A percentile compares a stretch with the other conserved stretches of the same genome.
phyloP scores from a whole-genome alignment of 2,113 vertebrate species.

The Amia ocellicauda region DNA sequence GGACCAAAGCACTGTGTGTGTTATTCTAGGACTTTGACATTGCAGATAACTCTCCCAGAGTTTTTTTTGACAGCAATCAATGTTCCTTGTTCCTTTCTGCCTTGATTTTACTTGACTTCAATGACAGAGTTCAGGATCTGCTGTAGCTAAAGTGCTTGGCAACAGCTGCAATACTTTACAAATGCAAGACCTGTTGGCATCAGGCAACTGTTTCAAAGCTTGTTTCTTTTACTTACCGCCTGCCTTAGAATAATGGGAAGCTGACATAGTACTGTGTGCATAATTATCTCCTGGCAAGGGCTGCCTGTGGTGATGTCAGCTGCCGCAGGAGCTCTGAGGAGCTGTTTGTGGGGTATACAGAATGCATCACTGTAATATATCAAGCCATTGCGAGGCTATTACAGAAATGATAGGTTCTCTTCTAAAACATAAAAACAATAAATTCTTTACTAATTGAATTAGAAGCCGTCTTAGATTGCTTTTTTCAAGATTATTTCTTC shows the following conservation, averaged over 20 bases:
- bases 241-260: neutral
- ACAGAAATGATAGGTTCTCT: neutral
- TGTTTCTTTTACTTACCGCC: neutral
- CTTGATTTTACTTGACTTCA: neutral
- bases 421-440: neutral
- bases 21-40: too few species aligned
- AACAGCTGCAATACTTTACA: neutral
- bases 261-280: neutral
- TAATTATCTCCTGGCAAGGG: neutral
- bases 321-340: neutral
- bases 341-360: neutral
- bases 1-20: too few species aligned
- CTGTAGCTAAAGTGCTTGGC: neutral
- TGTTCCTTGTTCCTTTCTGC: neutral
- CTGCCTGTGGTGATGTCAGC: neutral
- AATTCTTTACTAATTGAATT: constrained; percentile 7
- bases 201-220: neutral
- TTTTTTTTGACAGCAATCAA: too few species aligned
- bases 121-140: neutral
- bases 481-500: neutral
- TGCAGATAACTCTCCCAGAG: too few species aligned
- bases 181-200: neutral
- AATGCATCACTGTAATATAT: constrained; percentile 2
- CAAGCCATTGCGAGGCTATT: neutral
- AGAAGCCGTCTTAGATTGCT: neutral